A percentile compares a stretch with the other conserved stretches of the same genome.
These are phyloP conservation scores for Perca flavescens DNA, from an alignment of 2,113 vertebrate genomes.

Conservation along the genomic window DNA sequence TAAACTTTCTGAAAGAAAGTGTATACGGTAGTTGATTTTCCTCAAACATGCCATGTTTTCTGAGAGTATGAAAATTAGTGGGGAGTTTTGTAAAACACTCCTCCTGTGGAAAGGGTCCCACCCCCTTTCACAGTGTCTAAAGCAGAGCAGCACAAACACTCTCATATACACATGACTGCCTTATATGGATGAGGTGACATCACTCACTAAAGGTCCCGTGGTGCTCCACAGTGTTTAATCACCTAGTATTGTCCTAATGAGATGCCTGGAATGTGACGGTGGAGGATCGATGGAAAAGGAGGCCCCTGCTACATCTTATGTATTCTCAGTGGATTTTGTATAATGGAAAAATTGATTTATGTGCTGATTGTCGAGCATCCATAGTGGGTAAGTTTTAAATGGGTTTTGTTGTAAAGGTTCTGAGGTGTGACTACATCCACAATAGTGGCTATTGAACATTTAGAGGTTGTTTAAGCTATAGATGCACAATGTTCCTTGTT, in stretches of 20 bases:
- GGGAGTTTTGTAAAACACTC: constrained; percentile 55
- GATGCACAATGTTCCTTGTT: constrained; percentile 16
- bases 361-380: constrained; percentile 55
- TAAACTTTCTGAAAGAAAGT: neutral
- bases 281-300: constrained; percentile 72
- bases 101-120: constrained; percentile 60
- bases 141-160: constrained; percentile 82
- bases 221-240: constrained; percentile 82
- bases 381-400: constrained; percentile 83
- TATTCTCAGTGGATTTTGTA: constrained; percentile 47
- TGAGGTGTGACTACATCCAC: neutral
- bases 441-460: neutral
- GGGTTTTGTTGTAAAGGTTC: constrained; percentile 11
- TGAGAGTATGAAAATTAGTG: constrained; percentile 49
- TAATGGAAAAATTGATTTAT: neutral
- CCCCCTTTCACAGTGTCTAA: constrained; percentile 80
- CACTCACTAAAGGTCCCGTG: constrained; percentile 81
- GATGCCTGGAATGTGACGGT: constrained; percentile 80
- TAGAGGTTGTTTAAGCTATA: neutral
- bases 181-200: constrained; percentile 87
- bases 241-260: constrained; percentile 86
- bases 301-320: constrained; percentile 56
- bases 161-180: constrained; percentile 67
- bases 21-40: constrained; percentile 10
- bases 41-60: constrained; percentile 36